phyloP scores from a whole-genome alignment of 2,888 invertebrate species.

The Hypercompe scribonia region DNA sequence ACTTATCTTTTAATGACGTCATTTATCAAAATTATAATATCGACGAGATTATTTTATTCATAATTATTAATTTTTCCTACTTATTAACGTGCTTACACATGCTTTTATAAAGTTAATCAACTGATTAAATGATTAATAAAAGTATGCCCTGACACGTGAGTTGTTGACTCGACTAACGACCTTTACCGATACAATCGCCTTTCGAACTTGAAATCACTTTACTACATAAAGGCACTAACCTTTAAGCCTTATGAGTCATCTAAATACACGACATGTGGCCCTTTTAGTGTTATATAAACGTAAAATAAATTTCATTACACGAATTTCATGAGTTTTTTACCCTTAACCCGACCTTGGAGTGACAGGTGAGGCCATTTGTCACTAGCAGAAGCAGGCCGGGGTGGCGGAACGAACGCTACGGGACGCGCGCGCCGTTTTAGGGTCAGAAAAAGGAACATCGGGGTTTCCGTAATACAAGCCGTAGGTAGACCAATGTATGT shows the following conservation, averaged over 20 bases:
- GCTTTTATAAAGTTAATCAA: neutral
- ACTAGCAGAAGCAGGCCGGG: too few relatives aligned
- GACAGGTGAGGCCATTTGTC: too few relatives aligned
- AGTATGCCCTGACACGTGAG: neutral
- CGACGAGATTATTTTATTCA: neutral
- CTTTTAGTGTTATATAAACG: neutral
- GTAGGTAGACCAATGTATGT: too few relatives aligned
- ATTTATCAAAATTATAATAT: neutral
- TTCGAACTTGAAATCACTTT: conserved; percentile 6
- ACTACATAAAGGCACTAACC: neutral
- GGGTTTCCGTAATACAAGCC: too few relatives aligned
- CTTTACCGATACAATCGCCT: neutral
- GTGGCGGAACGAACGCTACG: too few relatives aligned
- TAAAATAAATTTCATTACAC: neutral
- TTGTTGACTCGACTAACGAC: neutral
- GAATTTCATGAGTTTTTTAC: neutral
- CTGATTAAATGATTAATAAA: neutral
- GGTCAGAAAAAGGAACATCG: too few relatives aligned
- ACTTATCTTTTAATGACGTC: neutral
- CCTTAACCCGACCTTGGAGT: too few relatives aligned
- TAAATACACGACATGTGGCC: neutral
- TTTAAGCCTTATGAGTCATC: conserved; percentile 3
- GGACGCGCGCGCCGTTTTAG: too few relatives aligned
- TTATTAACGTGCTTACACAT: neutral
- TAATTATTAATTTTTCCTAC: neutral